Percentiles rank a stretch among this genome's conserved stretches.
Conservation (phyloP, 2,797 vertebrate species). For the Scyliorhinus canicula region DNA sequence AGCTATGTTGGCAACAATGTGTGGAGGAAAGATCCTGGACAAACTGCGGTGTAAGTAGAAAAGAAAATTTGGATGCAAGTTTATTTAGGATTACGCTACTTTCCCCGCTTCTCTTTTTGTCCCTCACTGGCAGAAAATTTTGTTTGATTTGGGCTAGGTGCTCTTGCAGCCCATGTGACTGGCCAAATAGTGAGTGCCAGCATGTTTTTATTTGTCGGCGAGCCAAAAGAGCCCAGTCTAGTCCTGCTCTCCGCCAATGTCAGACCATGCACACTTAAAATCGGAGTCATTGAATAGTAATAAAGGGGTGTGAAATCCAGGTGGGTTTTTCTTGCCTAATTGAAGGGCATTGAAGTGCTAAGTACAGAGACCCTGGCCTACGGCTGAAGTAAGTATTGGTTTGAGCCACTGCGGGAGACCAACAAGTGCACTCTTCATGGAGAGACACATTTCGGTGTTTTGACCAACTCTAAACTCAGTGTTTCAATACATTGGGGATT, state of each 20-base stretch:
- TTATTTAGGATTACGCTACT: neutral
- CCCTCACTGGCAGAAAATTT: neutral
- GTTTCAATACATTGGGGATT: neutral
- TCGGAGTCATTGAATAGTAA: neutral
- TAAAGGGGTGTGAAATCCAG: neutral
- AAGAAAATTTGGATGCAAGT: neutral
- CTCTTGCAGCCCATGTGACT: neutral
- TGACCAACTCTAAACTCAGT: neutral
- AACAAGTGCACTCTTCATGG: neutral
- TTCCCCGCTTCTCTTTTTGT: neutral
- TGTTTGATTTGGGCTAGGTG: neutral
- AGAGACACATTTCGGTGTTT: neutral
- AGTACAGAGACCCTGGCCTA: neutral
- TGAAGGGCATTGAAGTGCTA: neutral
- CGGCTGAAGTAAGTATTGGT: neutral
- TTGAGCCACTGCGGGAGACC: neutral
- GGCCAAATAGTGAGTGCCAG: neutral
- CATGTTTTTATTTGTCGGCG: neutral
- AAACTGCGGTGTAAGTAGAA: constrained; percentile 88
- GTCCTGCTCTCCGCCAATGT: neutral
- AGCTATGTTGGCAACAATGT: constrained; percentile 91
- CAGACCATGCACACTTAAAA: neutral
- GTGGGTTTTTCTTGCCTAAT: neutral
- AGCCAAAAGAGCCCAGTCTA: neutral
- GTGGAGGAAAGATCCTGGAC: constrained; percentile 94